These are phyloP conservation scores for Grantiella picta DNA, from an alignment of 2,113 vertebrate genomes.

Conservation along the genomic window DNA sequence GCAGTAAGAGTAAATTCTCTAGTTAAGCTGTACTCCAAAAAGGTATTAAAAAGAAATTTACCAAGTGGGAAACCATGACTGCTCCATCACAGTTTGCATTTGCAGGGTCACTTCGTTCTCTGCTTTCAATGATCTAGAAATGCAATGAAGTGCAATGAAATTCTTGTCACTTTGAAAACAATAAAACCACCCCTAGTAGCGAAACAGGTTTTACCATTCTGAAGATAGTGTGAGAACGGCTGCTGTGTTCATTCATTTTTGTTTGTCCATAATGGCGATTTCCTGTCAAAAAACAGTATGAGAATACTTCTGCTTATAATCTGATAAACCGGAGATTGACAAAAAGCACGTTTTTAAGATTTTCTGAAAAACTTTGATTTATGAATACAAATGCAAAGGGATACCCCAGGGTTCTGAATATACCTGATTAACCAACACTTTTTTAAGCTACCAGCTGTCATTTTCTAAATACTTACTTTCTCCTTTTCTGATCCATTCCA, in stretches of 20 bases:
- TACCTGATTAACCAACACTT: neutral
- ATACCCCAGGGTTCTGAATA: neutral
- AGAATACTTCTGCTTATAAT: neutral
- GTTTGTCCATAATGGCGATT: conserved; percentile 94
- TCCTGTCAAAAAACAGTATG: conserved; percentile 69
- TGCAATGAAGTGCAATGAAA: neutral
- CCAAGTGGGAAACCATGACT: conserved; percentile 94
- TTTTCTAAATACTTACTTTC: conserved; percentile 81
- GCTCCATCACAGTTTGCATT: conserved; percentile 84
- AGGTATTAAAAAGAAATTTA: conserved; percentile 29
- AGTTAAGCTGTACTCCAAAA: neutral
- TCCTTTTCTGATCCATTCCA: conserved; percentile 91
- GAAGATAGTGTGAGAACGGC: conserved; percentile 95
- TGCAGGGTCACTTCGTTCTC: conserved; percentile 82
- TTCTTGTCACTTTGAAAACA: neutral
- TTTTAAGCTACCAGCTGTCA: neutral
- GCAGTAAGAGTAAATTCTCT: neutral
- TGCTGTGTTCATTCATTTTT: conserved; percentile 95
- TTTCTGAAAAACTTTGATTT: neutral
- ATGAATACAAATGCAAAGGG: neutral
- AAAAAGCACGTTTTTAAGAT: neutral
- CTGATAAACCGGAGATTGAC: neutral
- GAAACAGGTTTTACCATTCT: conserved; percentile 82
- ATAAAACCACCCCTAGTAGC: neutral
- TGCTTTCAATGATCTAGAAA: conserved; percentile 90